Evolutionary conservation across 2,797 vertebrate species (phyloP).

Genomic region (Pangasius larnaudii): DNA sequence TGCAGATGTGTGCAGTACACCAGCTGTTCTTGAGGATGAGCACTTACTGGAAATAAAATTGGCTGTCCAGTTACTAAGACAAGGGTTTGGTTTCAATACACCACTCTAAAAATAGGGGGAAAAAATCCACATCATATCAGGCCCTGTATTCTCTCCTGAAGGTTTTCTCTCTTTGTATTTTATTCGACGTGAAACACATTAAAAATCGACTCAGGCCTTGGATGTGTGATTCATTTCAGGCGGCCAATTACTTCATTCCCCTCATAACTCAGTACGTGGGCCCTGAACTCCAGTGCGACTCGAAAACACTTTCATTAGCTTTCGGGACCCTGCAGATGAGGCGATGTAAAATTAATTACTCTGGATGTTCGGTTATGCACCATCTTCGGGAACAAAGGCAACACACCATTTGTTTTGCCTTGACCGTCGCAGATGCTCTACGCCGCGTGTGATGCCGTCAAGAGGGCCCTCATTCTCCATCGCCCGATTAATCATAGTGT

Average conservation of each 20-base stretch:
- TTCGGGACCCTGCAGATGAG: slow-evolving; percentile 70
- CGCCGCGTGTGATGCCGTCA: slow-evolving; percentile 76
- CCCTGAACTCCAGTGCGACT: slow-evolving; percentile 58
- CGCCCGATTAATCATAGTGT: slow-evolving; percentile 90
- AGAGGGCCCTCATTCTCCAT: slow-evolving; percentile 77
- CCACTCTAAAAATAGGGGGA: neutral
- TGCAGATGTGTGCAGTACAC: slow-evolving; percentile 77
- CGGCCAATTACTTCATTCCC: slow-evolving; percentile 49
- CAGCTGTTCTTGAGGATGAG: slow-evolving; percentile 84
- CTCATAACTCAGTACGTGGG: slow-evolving; percentile 54
- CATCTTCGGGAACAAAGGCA: slow-evolving; percentile 77
- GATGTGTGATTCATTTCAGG: slow-evolving; percentile 49
- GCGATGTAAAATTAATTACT: slow-evolving; percentile 80
- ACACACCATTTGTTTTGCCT: slow-evolving; percentile 80
- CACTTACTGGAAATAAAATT: neutral
- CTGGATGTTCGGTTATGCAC: slow-evolving; percentile 74
- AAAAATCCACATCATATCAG: neutral
- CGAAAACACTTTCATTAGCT: slow-evolving; percentile 69
- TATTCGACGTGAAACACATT: slow-evolving; percentile 41
- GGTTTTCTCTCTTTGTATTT: slow-evolving; percentile 9
- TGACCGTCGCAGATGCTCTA: slow-evolving; percentile 79
- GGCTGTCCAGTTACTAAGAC: neutral
- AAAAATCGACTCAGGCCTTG: slow-evolving; percentile 26
- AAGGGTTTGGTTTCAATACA: slow-evolving; percentile 2
- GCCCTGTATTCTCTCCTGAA: neutral